Conservation (phyloP, 2,113 vertebrate genomes). For the Rousettus leschenaultii region DNA sequence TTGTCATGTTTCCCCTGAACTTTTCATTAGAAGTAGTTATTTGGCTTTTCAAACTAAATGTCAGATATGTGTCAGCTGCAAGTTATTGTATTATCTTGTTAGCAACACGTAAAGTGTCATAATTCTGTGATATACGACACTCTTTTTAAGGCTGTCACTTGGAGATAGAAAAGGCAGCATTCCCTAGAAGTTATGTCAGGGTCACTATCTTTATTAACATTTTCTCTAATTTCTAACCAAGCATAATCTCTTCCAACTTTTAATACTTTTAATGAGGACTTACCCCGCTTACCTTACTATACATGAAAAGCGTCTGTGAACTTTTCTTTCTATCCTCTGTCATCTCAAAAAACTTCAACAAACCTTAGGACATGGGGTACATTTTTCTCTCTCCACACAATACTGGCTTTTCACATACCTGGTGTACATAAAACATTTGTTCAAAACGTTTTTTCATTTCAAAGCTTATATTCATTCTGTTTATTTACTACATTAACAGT, state of each 20-base stretch:
- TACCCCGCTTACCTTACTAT: too few relatives aligned
- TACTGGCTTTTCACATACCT: background rate
- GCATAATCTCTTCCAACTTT: too few relatives aligned
- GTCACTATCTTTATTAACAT: too few relatives aligned
- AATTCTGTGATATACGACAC: background rate
- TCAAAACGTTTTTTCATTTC: background rate
- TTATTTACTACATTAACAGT: background rate
- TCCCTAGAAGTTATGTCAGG: too few relatives aligned
- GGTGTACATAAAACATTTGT: background rate
- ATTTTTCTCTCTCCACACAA: background rate
- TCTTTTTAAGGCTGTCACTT: background rate
- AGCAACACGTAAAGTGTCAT: background rate
- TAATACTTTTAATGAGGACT: too few relatives aligned
- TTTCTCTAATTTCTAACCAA: too few relatives aligned
- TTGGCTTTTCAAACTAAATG: background rate
- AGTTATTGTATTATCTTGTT: background rate
- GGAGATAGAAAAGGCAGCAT: too few relatives aligned
- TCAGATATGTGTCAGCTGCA: background rate
- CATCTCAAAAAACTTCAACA: background rate
- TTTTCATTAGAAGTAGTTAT: background rate
- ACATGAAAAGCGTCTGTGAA: background rate
- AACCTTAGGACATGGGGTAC: background rate
- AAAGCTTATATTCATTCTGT: background rate
- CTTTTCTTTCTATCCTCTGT: background rate
- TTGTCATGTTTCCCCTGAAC: background rate